Evolutionary conservation across 2,797 vertebrate genomes (phyloP), one percentile per base, ranked within the genome.

Genomic region (Alectoris magna): DNA sequence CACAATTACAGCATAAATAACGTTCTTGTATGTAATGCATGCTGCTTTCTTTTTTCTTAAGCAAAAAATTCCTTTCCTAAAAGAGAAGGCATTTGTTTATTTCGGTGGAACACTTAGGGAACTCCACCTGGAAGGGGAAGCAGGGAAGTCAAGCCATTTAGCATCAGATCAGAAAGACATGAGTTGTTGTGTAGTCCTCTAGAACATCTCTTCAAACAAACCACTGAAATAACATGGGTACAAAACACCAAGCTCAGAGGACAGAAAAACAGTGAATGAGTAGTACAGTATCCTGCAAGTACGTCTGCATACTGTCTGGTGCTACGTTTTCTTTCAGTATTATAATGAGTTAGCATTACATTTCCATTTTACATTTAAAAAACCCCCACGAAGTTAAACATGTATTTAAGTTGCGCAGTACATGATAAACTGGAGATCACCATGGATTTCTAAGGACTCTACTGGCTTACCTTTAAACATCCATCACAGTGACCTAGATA

Each of bases 331-430:
- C 10, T 29, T 73, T 48, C 29, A 26, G 3, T 11, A 17, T 15
- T 27, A 4, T 5, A 59, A 55, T n/a, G 19, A 81, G 19, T 17
- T 19, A 73, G 23, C n/a, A 14, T 16, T 48, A 24, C 64, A 44
- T 18, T 36, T 38, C 71, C 36, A 26, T 1, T 7, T 60, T 7
- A 27, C 4, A 4, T 41, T 41, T 51, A 22, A 10, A 59, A 27
- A n/a, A 56, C 17, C 39, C 38, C 39, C 39, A 41, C 36, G 24
- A 60, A 26, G 58, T 39, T 3, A 60, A 41, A 19, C 8, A 14
- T 2, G 21, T 1, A 27, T 2, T 24, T 39, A 17, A 16, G 14
- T 2, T 8, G 10, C 2, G 6, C 0, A 0, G 29, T 1, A 7
- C 27, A 15, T 1, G 7, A 46, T 1, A 79, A 87, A 43, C 31